Evolutionary conservation across 2,888 invertebrate species (phyloP).

Genomic region (Lochmaea crataegi): DNA sequence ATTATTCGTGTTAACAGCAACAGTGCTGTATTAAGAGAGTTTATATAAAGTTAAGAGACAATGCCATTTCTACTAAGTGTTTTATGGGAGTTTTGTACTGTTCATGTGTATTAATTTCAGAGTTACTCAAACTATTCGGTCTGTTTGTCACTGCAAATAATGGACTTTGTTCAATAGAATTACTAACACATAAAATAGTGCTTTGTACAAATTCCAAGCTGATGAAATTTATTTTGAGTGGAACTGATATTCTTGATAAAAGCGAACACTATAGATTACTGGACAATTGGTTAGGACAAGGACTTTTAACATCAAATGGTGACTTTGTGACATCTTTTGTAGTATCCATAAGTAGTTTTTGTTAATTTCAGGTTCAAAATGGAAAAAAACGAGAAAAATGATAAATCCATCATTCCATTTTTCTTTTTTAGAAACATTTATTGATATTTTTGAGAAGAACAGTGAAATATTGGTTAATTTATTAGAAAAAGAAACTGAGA

Average conservation of each 20-base stretch:
- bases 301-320: conserved; percentile 49
- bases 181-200: conserved; percentile 35
- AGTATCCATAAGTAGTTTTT: neutral
- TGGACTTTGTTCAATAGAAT: conserved; percentile 38
- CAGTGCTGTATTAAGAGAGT: too few relatives aligned
- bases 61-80: too few relatives aligned
- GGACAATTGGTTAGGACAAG: conserved; percentile 51
- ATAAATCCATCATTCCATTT: conserved; percentile 85
- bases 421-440: conserved; percentile 78
- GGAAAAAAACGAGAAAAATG: conserved; percentile 77
- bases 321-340: conserved; percentile 3
- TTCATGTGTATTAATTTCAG: conserved; percentile 30
- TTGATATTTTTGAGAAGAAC: conserved; percentile 77
- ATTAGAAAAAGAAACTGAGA: conserved; percentile 62
- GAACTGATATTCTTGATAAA: conserved; percentile 49
- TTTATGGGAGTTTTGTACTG: neutral
- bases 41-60: too few relatives aligned
- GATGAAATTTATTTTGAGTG: conserved; percentile 64
- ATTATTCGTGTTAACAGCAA: too few relatives aligned
- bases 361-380: conserved; percentile 64
- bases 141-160: conserved; percentile 29
- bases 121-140: conserved; percentile 31
- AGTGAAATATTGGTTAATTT: conserved; percentile 70
- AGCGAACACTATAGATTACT: conserved; percentile 47
- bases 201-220: conserved; percentile 69